phyloP scores from a whole-genome alignment of 2,113 vertebrate species.

The Typhlomys cinereus region DNA sequence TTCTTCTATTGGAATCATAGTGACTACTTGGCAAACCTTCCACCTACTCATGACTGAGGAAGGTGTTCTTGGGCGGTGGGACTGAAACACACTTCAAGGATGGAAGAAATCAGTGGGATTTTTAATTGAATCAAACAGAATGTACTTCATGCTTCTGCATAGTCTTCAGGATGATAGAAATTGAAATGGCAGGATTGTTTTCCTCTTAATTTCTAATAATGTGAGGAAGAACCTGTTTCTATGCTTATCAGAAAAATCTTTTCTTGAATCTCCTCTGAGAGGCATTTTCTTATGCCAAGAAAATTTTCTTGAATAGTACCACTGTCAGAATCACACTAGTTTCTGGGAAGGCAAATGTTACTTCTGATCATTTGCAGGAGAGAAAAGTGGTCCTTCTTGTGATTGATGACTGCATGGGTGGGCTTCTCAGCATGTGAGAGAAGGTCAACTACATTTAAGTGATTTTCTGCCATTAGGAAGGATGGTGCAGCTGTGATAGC shows the following conservation, averaged over 20 bases:
- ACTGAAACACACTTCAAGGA: background rate
- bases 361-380: slow-evolving; percentile 4
- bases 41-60: background rate
- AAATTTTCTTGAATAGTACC: background rate
- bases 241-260: background rate
- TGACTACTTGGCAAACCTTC: background rate
- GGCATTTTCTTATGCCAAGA: background rate
- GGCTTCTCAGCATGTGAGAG: background rate
- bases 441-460: background rate
- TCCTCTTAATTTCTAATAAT: background rate
- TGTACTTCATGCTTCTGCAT: background rate
- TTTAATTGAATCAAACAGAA: background rate
- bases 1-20: background rate
- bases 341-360: slow-evolving; percentile 1
- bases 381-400: background rate
- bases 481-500: background rate
- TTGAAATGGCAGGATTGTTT: slow-evolving; percentile 37
- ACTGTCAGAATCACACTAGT: background rate
- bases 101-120: background rate
- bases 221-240: background rate
- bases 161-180: slow-evolving; percentile 5
- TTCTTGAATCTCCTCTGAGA: background rate
- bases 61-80: background rate
- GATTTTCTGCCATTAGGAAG: background rate
- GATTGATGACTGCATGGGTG: background rate